These are phyloP conservation scores for Calyptomena viridis DNA, from an alignment of 2,113 vertebrate species.

Conservation along the genomic window DNA sequence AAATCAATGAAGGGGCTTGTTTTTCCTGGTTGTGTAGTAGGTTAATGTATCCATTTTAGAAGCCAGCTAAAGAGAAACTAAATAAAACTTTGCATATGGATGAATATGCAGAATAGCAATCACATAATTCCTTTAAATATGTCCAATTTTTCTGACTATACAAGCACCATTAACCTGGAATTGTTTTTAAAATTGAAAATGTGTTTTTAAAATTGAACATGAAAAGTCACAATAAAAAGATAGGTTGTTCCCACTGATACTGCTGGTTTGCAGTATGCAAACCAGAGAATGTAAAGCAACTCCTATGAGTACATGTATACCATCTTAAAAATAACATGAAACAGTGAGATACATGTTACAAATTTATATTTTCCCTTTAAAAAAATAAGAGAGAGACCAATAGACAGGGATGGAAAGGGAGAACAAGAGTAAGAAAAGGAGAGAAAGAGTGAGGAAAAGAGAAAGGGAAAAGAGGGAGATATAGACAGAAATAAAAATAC, in stretches of 20 bases:
- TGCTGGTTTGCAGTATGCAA: neutral
- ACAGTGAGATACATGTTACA: neutral
- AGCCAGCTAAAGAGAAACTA: neutral
- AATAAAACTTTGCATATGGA: neutral
- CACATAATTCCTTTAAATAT: neutral
- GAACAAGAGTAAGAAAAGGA: neutral
- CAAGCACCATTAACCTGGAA: neutral
- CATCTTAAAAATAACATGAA: neutral
- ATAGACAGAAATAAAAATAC: neutral
- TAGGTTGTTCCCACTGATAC: neutral
- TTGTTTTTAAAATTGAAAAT: constrained; percentile 5
- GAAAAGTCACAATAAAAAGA: neutral
- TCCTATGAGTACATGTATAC: neutral
- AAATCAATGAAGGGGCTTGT: neutral
- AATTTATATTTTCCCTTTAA: neutral
- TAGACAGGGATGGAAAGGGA: neutral
- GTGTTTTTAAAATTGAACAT: constrained; percentile 1
- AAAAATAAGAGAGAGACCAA: neutral
- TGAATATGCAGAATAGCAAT: neutral
- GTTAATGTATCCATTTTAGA: neutral
- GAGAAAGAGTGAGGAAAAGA: neutral
- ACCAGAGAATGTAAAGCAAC: neutral
- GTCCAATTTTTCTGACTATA: neutral
- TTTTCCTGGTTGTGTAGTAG: neutral
- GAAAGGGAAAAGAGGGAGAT: neutral